Evolutionary conservation across 2,797 vertebrate species (phyloP), one percentile per base, ranked within the genome.

Genomic region (Danio choprae): DNA sequence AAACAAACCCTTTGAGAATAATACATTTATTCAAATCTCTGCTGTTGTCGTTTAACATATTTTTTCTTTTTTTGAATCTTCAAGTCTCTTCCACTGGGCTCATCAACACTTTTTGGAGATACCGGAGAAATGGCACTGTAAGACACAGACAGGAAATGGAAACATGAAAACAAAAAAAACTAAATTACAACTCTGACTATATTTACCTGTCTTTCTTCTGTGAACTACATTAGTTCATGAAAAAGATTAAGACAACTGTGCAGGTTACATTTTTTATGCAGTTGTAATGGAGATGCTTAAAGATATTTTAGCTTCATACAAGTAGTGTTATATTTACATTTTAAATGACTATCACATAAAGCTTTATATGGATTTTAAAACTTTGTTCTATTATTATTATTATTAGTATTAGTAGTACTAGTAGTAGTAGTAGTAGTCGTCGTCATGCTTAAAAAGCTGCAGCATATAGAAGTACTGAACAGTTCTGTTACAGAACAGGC

Each of bases 81-180:
- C 16, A n/a, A 41, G 56, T 73, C 29, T 83, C 64, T 64, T 36
- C 29, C 43, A 41, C 63, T 53, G 76, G 82, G 76, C 18, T 81
- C 13, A n/a, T 62, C 69, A 77, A 64, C 63, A 48, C 81, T 81
- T 69, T 80, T 82, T 87, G 88, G 84, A 74, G 85, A 70, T 59
- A 81, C 87, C 87, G 90, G 90, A 89, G 89, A 89, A 87, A 93
- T 94, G 93, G 91, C 89, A 88, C 87, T 92, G 93, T 94, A 85
- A 92, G 93, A 90, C 5, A 18, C 3, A 81, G 18, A n/a, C 77
- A 50, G 44, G 50, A 36, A 10, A 2, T 1, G 29, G 29, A 29
- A 29, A 29, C 29, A 29, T 29, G 29, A 29, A 29, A 29, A 29
- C 29, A 29, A 29, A 29, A 29, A 29, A 29, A 29, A 1, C 29